A percentile compares a stretch with the other conserved stretches of the same genome.
These are phyloP conservation scores for Palloptera scutellata DNA, from an alignment of 2,888 invertebrate genomes.

Conservation along the genomic window DNA sequence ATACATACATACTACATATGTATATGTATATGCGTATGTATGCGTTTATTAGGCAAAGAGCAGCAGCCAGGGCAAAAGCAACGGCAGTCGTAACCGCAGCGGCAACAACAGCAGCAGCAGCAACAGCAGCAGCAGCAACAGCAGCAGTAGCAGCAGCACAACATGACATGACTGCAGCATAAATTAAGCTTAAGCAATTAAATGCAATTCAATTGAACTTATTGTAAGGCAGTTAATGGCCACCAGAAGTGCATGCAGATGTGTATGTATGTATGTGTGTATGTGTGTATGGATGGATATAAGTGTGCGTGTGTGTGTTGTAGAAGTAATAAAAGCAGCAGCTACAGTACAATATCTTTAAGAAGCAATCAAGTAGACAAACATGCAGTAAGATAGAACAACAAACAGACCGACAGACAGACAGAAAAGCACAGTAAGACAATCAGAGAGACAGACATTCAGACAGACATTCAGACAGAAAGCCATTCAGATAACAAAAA, in stretches of 20 bases:
- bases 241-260: neutral
- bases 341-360: neutral
- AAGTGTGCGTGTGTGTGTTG: neutral
- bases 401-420: neutral
- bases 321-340: neutral
- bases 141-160: conserved; percentile 4
- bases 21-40: too few relatives aligned
- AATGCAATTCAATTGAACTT: conserved; percentile 29
- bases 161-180: conserved; percentile 11
- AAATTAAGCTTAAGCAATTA: conserved; percentile 32
- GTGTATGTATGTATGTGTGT: neutral
- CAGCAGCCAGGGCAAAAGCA: conserved; percentile 1
- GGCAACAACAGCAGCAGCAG: conserved; percentile 4
- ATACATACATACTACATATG: too few relatives aligned
- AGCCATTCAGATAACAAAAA: neutral
- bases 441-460: neutral
- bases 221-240: conserved; percentile 5
- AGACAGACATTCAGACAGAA: neutral
- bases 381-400: neutral
- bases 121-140: conserved; percentile 9
- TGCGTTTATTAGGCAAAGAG: too few relatives aligned
- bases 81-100: conserved; percentile 5
- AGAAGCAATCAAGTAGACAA: neutral
- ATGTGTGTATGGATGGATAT: neutral
- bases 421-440: neutral